Evolutionary conservation across 2,797 vertebrate species (phyloP), one percentile per base, ranked within the genome.

Genomic region (Micrastur ruficollis): DNA sequence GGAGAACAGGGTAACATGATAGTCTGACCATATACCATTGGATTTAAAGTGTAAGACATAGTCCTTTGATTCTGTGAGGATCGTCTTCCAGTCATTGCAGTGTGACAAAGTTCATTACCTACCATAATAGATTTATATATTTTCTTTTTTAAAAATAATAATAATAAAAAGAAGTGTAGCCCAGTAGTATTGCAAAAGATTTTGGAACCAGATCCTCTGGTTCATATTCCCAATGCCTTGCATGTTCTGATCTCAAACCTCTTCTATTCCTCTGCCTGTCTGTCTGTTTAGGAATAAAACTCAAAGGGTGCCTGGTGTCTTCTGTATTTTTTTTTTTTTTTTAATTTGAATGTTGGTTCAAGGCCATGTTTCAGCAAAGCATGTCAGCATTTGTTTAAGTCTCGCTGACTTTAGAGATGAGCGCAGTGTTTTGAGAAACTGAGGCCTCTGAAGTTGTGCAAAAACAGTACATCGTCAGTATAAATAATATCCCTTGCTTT

Each of bases 301-400:
- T 87, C 36, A 89, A 78, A 92, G 90, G 49, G 47, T 93, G 83
- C 74, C 50, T 93, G 38, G n/a, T 89, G 55, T 71, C 49, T 91
- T 86, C 71, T 73, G 40, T 63, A 34, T 36, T 49, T 74, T 56
- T 56, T 79, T 82, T 42, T 46, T 31, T 32, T 34, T 63, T 83
- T 82, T 85, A 94, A 93, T 92, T 97, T 83, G 78, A 78, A 61
- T 78, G 58, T 74, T 96, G 81, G 72, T 95, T 96, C 79, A 91
- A 87, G 89, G 90, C 90, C 88, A 86, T 81, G 56, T 94, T 94
- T 94, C 92, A 89, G 79, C 61, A 95, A 87, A 93, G 81, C 72
- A 19, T 80, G 86, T 94, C 90, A 89, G 84, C 81, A 46, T 75
- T 86, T 90, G 88, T 92, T 94, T 85, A 89, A 90, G 56, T 92